Base-by-base conservation (phyloP, 2,113 vertebrate species). In the Deroptyus accipitrinus region DNA sequence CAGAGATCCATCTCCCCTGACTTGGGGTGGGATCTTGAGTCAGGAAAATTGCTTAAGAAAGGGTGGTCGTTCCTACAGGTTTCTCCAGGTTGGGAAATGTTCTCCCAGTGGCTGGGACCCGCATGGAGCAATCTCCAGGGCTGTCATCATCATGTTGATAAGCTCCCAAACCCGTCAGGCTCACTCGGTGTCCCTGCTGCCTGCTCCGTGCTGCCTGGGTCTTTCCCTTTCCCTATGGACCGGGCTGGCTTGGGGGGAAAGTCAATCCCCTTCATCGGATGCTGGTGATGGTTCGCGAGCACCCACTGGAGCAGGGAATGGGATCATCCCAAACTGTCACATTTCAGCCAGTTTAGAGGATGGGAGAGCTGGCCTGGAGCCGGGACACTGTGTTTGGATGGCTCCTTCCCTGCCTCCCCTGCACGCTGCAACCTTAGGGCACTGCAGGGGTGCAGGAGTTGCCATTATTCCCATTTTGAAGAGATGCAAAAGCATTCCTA, bases 41-140 rank as follows among this genome's bases (percentile, higher is more conserved):
- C 93, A 97, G 92, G 94, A 62, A 83, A 84, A 24, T 94, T 96
- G 91, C 94, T 61, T 7, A 95, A 97, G n/a, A 75, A 11, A 89
- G 82, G 95, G 93, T 90, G 92, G 94, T 94, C 94, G 85, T 78
- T 27, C 1, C 1, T 85, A 92, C 94, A 90, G 94, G 96, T 97
- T 97, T 17, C 51, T 2, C 93, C 35, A 2, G 90, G 85, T 97
- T 97, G 94, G 94, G 94, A 95, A 97, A 96, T 1, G 30, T 73
- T 72, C 87, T 28, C 62, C 90, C 94, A 55, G 91, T 63, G 12
- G 63, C 86, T 39, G 88, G 73, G 95, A 90, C 96, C 95, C 91
- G 18, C 75, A 9, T 96, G 95, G 91, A 94, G 96, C 94, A 96
- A 97, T 95, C 83, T 17, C 78, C 37, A 1, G 76, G 7, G 54